These are phyloP conservation scores for Falcaria lacertinaria DNA, from an alignment of 2,888 invertebrate genomes.

Conservation along the genomic window DNA sequence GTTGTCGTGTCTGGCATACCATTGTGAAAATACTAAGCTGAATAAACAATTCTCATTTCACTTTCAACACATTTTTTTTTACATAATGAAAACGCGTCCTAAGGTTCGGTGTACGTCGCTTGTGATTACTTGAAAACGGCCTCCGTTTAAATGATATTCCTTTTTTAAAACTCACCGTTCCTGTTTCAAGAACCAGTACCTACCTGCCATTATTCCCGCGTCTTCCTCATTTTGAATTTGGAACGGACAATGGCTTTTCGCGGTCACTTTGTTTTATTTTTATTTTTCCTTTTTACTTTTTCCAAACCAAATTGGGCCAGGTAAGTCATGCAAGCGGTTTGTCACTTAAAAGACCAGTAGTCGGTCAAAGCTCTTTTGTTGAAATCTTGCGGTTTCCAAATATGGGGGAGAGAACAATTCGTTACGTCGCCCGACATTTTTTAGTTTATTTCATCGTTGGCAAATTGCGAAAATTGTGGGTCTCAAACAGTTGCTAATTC, in stretches of 20 bases:
- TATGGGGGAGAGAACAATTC: slow-evolving; percentile 54
- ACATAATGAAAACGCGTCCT: slow-evolving; percentile 30
- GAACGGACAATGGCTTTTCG: slow-evolving; percentile 64
- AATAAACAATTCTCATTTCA: too few species aligned
- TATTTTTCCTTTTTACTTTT: slow-evolving; percentile 22
- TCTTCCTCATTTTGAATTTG: slow-evolving; percentile 76
- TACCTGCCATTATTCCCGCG: slow-evolving; percentile 73
- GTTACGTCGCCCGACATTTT: slow-evolving; percentile 36
- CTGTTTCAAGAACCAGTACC: slow-evolving; percentile 68
- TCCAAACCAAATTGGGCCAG: slow-evolving; percentile 54
- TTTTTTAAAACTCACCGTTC: slow-evolving; percentile 74
- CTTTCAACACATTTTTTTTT: too few species aligned
- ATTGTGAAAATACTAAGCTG: too few species aligned
- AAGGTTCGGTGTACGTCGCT: slow-evolving; percentile 55
- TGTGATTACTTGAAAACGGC: slow-evolving; percentile 76
- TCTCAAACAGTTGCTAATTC: slow-evolving; percentile 39
- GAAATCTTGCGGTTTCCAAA: slow-evolving; percentile 41
- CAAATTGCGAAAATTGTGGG: slow-evolving; percentile 62
- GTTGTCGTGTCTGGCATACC: too few species aligned
- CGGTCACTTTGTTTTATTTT: slow-evolving; percentile 36
- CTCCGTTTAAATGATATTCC: slow-evolving; percentile 71
- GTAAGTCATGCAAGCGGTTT: slow-evolving; percentile 56
- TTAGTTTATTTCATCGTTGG: slow-evolving; percentile 42
- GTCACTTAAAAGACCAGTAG: slow-evolving; percentile 71
- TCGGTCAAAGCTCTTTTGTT: slow-evolving; percentile 46